Evolutionary conservation across 2,797 vertebrate species (phyloP), one percentile per base, ranked within the genome.

Genomic region (Alosa sapidissima): DNA sequence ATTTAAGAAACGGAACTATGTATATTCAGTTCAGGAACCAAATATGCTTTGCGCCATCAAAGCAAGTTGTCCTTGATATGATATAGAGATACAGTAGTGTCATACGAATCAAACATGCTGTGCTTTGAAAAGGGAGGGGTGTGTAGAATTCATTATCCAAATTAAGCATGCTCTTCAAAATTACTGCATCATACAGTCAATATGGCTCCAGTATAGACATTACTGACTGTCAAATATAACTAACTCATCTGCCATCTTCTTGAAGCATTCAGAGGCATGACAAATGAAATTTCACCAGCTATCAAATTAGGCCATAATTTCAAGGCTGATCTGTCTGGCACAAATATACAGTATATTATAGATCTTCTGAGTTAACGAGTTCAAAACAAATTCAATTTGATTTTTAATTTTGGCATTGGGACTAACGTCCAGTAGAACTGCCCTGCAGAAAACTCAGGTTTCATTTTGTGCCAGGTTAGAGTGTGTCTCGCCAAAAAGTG

Each of bases 151-250:
- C 33, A 3, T 68, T 33, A 75, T 75, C 41, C 6, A 78, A 45
- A 78, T 47, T 45, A 78, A 47, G 41, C 72, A 47, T 36, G 36
- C 19, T 78, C 36, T 14, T 78, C 41, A 45, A 6, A 78, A 16
- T 78, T 45, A 78, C 72, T 78, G 72, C 72, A 47, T 78, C 72
- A 47, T 47, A 45, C 41, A n/a, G 72, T 47, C 72, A 78, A 78
- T 78, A 78, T 78, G 72, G 72, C 72, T 78, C 72, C 72, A 78
- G 41, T 47, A 45, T 47, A 19, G 36, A 47, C 9, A 19, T 47
- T 21, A 47, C 72, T 47, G 36, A 21, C 72, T 47, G 72, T 47
- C 72, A 47, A 47, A 19, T 78, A 78, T 78, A 78, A 78, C 47
- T 78, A 47, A 45, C 72, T 78, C 41, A 45, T 78, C 72, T 78